phyloP scores from a whole-genome alignment of 2,113 vertebrate species.

The Stigmatopora nigra region DNA sequence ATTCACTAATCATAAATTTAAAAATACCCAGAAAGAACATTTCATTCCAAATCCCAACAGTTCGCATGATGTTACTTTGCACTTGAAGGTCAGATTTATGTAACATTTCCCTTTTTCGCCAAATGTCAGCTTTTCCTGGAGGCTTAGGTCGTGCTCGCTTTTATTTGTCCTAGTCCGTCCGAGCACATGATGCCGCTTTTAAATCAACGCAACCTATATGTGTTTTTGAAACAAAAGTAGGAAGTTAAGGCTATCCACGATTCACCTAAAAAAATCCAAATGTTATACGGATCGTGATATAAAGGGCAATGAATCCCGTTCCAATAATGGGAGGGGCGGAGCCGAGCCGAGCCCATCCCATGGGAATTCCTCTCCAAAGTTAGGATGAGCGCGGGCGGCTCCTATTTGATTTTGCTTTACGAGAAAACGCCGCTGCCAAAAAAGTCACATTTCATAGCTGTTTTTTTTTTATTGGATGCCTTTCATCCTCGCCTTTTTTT shows the following conservation, averaged over 20 bases:
- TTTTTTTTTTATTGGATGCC: not conserved
- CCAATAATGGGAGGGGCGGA: no score
- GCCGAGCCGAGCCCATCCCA: no score
- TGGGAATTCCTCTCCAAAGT: no score
- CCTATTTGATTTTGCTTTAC: not conserved
- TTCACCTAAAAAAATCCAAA: no score
- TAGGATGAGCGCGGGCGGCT: not conserved
- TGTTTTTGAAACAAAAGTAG: no score
- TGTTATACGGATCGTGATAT: no score
- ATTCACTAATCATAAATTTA: no score
- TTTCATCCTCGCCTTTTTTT: not conserved
- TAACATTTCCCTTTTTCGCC: slow-evolving; percentile 23
- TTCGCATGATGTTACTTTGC: not conserved
- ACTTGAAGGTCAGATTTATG: slow-evolving; percentile 22
- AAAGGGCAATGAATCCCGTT: no score
- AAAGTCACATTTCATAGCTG: not conserved
- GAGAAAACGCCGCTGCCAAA: not conserved
- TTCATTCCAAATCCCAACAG: no score
- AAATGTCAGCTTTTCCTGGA: slow-evolving; percentile 24
- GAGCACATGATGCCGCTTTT: slow-evolving; percentile 3
- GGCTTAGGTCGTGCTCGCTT: slow-evolving; percentile 10
- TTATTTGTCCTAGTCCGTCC: not conserved
- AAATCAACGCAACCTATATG: no score
- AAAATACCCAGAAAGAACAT: no score
- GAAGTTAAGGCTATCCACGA: no score